Base-by-base conservation (phyloP, 2,113 vertebrate genomes). In the Tetraodon nigroviridis region DNA sequence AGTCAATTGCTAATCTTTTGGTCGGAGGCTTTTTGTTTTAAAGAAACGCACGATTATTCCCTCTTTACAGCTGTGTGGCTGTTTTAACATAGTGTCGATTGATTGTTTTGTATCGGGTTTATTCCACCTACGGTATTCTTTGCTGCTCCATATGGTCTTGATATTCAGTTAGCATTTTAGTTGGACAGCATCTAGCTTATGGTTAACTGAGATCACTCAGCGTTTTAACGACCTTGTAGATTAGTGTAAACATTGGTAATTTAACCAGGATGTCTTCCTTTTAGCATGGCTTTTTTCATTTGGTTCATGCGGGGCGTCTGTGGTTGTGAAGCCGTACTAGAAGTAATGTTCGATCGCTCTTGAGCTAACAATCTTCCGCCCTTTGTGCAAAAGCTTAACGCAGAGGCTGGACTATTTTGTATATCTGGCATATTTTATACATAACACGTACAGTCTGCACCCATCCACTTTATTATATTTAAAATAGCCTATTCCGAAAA, bases 341-440 rank as follows among this genome's bases (percentile, higher is more conserved):
- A 47, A 48, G 41, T 70, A 70, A 48, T 64, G 61, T 54, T 60
- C 61, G 41, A 49, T 58, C 32, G 32, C 8, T 37, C 32, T 37
- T 48, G 20, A 69, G 73, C 78, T 59, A 68, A 10, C 51, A 65
- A 67, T 68, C 68, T 84, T 78, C 78, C 81, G 80, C 83, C 76
- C 76, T 81, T 83, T 80, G 82, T 81, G 78, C 51, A 41, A 73
- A 54, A 67, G 66, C 52, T 64, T 73, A 66, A 76, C 64, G 65
- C 63, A 51, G n/a, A 63, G 58, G 12, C 2, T 37, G 11, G 32
- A 37, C 6, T 37, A 37, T 37, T 37, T 37, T 37, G 8, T 58
- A 16, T 17, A 65, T 51, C 41, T 67, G 60, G 63, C 57, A 29
- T 14, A 69, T 65, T 37, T 37, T 11, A 37, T 37, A 37, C 32